Evolutionary conservation across 2,888 invertebrate species (phyloP).

Genomic region (Chalcis sispes): DNA sequence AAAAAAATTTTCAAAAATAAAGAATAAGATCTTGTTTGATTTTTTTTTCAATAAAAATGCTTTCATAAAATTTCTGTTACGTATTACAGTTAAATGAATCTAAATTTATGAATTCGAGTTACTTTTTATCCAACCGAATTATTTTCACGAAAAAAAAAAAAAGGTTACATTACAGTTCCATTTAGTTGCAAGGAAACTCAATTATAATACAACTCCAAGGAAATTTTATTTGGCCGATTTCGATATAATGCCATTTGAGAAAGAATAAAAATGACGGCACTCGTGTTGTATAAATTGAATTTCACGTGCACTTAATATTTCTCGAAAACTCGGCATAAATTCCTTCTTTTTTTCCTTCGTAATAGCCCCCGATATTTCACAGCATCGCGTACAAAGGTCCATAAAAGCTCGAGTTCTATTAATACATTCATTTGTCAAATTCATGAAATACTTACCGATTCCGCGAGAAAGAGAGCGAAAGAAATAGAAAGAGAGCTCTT

Average conservation of each 20-base stretch:
- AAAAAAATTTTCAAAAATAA: no score
- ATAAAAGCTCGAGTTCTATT: constrained; percentile 31
- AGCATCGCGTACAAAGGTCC: constrained; percentile 19
- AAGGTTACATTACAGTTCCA: constrained; percentile 3
- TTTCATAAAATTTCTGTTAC: no score
- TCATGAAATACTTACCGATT: constrained; percentile 39
- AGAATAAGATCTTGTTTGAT: no score
- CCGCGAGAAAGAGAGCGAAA: constrained; percentile 2
- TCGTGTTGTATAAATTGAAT: constrained; percentile 35
- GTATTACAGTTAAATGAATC: no score
- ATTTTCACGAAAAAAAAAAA: no score
- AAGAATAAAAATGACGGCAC: constrained; percentile 6
- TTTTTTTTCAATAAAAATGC: no score
- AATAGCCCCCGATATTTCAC: constrained; percentile 46
- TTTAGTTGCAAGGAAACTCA: not conserved
- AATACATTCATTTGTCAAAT: constrained; percentile 53
- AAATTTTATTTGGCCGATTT: constrained; percentile 4
- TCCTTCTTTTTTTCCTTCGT: constrained; percentile 28
- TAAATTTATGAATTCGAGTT: no score
- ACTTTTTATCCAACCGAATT: no score
- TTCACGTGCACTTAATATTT: constrained; percentile 37
- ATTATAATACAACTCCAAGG: not conserved
- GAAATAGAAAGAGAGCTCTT: constrained; percentile 31
- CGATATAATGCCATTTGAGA: constrained; percentile 8
- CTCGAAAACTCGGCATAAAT: constrained; percentile 40